Percentiles rank a stretch among this genome's conserved stretches.
phyloP scores from a whole-genome alignment of 2,888 invertebrate genomes.

The Cephus nigrinus region DNA sequence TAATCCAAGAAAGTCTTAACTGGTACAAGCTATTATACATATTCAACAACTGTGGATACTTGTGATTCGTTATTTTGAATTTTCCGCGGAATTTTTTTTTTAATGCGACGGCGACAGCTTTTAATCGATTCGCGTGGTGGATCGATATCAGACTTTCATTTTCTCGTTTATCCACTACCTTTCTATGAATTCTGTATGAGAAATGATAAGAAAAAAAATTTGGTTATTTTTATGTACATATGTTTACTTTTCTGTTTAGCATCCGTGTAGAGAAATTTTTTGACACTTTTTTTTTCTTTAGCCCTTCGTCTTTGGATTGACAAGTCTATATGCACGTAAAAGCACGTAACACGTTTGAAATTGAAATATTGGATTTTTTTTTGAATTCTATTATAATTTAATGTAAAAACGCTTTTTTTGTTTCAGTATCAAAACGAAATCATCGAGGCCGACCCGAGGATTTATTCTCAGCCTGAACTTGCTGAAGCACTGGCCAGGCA shows the following conservation, averaged over 20 bases:
- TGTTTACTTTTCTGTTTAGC: neutral
- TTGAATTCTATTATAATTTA: too few relatives aligned
- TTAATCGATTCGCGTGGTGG: neutral
- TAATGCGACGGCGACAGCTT: neutral
- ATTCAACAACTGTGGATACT: neutral
- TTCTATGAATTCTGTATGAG: neutral
- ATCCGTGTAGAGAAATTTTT: neutral
- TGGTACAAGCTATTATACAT: neutral
- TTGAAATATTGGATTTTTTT: neutral
- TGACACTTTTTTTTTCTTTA: neutral
- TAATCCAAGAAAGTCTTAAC: neutral
- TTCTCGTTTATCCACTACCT: neutral
- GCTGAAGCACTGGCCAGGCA: constrained; percentile 32
- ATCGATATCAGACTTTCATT: neutral
- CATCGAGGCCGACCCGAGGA: constrained; percentile 15
- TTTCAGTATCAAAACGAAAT: constrained; percentile 19
- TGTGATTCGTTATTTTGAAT: neutral
- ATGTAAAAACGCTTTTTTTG: neutral
- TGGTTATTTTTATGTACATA: neutral
- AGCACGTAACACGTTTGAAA: neutral
- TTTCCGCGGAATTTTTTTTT: neutral
- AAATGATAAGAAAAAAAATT: neutral
- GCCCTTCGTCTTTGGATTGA: neutral
- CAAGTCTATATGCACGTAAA: neutral
- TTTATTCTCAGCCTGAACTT: constrained; percentile 31